These are phyloP conservation scores for Colinus virginianus DNA, from an alignment of 2,113 vertebrate species.

Conservation along the genomic window DNA sequence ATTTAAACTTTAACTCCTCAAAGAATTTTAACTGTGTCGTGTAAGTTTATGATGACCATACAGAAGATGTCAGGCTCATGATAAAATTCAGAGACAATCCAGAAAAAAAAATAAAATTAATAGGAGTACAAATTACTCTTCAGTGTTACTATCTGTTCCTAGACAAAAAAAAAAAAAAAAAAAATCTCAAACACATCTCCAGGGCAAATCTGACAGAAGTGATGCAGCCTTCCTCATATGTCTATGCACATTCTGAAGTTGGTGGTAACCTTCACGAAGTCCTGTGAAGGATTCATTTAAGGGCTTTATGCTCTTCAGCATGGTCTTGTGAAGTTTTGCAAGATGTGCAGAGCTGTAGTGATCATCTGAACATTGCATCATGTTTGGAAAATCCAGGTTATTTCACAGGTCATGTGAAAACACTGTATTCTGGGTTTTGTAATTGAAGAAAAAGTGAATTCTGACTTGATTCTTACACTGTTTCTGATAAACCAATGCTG, in stretches of 20 bases:
- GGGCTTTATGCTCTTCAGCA: neutral
- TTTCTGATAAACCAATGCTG: neutral
- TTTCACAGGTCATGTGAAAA: neutral
- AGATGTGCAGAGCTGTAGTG: neutral
- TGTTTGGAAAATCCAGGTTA: neutral
- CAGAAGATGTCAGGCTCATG: neutral
- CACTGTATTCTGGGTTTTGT: neutral
- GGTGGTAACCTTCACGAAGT: neutral
- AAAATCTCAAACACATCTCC: neutral
- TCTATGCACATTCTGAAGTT: neutral
- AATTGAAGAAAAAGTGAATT: neutral
- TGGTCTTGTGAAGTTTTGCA: neutral
- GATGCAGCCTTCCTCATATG: neutral
- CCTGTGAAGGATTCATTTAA: neutral
- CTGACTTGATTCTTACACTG: neutral
- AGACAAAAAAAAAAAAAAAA: neutral
- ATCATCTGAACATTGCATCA: neutral
- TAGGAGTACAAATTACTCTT: neutral
- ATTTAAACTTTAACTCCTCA: slow-evolving; percentile 44
- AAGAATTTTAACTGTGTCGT: neutral
- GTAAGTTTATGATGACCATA: neutral
- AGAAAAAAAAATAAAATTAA: neutral
- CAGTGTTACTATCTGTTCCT: neutral
- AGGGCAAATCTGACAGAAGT: neutral
- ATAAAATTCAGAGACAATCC: slow-evolving; percentile 17